These are phyloP conservation scores for Lontra canadensis DNA, from an alignment of 2,113 vertebrate genomes.

Conservation along the genomic window DNA sequence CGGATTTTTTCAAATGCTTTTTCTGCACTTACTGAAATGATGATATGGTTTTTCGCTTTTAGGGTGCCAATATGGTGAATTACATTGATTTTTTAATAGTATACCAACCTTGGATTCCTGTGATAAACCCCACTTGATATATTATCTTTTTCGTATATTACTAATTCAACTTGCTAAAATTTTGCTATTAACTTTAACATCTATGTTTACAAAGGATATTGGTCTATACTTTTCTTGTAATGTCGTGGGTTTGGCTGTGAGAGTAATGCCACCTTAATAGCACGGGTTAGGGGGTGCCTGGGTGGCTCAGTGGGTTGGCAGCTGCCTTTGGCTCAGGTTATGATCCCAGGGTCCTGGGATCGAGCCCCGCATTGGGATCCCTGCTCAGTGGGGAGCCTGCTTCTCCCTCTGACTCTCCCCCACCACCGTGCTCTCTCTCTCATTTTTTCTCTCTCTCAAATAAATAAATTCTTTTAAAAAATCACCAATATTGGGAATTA, in stretches of 20 bases:
- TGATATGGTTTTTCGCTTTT: not conserved
- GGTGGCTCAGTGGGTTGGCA: no score
- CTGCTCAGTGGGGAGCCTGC: no score
- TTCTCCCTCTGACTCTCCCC: no score
- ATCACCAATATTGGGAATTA: no score
- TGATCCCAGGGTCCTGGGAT: no score
- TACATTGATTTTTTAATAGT: not conserved
- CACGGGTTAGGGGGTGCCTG: not conserved
- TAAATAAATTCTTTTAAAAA: no score
- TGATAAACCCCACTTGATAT: not conserved
- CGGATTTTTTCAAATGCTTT: not conserved
- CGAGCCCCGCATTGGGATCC: no score
- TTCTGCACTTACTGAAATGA: not conserved
- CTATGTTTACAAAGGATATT: not conserved
- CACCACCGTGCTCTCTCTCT: no score
- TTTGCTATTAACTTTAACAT: not conserved
- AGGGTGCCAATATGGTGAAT: not conserved
- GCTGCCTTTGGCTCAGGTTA: no score
- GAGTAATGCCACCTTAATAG: not conserved
- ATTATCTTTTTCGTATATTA: not conserved
- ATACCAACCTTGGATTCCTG: not conserved
- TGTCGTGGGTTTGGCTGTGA: not conserved
- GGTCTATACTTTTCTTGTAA: not conserved
- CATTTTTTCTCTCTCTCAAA: no score
- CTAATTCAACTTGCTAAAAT: not conserved